Evolutionary conservation across 1,140 invertebrate species (phyloP), one percentile per base, ranked within the genome.

Genomic region (Macrosteles quadrilineatus): DNA sequence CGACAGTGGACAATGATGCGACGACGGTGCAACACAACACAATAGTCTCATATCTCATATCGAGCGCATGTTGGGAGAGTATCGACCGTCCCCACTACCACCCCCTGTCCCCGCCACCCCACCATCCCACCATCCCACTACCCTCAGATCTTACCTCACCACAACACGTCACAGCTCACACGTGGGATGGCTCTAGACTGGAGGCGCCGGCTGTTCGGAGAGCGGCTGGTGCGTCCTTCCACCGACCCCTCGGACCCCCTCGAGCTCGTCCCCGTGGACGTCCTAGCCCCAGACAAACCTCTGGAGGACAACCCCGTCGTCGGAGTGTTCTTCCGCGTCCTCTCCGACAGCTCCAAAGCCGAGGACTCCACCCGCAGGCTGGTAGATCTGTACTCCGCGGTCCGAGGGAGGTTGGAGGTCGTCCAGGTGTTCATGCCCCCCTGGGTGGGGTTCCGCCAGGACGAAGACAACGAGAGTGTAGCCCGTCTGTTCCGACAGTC

Each of bases 251-350:
- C 50, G 19, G 25, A 29, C 14, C 66, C 69, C 32, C 40, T 55
- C 29, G 53, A 53, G 21, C 36, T 66, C 21, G 9, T 47, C 31
- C 36, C 67, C 29, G 53, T 67, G 36, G 50, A 43, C 55, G 3
- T 59, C 23, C 31, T 53, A 2, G 53, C 19, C 4, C 21, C 57
- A 27, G 67, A 67, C 43, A 65, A 59, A 19, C n/a, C 50, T 53
- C 25, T 29, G n/a, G 17, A 32, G 40, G 53, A 21, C 27, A 21
- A 66, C 31, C 32, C n/a, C 29, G 30, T 25, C 19, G 2, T 68
- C 32, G 67, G 53, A 12, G 67, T 43, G 2, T 63, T 45, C 64
- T 71, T 68, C 31, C 66, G 65, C 55, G 67, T 62, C 12, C 70
- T 59, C 17, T 19, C 55, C 14, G 32, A 65, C 62, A 21, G 19